A percentile compares a stretch with the other conserved stretches of the same genome.
phyloP scores from a whole-genome alignment of 2,113 vertebrate species.

The Neomonachus schauinslandi region DNA sequence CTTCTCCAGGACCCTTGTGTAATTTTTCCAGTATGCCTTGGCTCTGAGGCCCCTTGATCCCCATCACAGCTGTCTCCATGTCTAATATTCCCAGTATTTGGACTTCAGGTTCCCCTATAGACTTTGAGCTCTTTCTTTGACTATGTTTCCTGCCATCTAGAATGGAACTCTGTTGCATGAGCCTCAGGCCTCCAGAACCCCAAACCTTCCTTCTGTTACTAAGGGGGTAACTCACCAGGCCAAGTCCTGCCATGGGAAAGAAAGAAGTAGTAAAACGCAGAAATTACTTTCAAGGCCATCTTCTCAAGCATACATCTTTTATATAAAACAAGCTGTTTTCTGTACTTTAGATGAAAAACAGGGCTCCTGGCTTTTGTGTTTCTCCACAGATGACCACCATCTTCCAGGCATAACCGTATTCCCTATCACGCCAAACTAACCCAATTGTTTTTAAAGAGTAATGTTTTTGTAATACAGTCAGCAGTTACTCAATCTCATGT shows the following conservation, averaged over 20 bases:
- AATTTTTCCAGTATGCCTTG: not conserved
- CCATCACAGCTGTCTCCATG: not conserved
- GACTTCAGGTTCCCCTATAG: not conserved
- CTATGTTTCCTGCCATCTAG: not conserved
- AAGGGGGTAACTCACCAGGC: not conserved
- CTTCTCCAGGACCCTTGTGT: rapidly evolving
- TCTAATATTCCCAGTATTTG: not conserved
- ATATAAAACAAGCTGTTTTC: not conserved
- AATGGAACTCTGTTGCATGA: not conserved
- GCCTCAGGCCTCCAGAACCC: not conserved
- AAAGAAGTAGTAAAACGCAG: not conserved
- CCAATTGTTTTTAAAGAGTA: not conserved
- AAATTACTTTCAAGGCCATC: not conserved
- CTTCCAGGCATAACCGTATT: not conserved
- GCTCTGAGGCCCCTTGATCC: not conserved
- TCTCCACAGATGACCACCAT: not conserved
- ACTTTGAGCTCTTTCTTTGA: not conserved
- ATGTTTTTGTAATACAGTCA: not conserved
- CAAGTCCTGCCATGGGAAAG: not conserved
- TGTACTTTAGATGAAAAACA: not conserved
- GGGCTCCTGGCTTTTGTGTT: not conserved
- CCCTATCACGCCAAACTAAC: not conserved
- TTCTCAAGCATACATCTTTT: not conserved
- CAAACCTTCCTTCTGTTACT: not conserved
- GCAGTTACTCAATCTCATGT: not conserved